Conservation (phyloP, 1,140 invertebrate species). For the Hycleus cichorii region DNA sequence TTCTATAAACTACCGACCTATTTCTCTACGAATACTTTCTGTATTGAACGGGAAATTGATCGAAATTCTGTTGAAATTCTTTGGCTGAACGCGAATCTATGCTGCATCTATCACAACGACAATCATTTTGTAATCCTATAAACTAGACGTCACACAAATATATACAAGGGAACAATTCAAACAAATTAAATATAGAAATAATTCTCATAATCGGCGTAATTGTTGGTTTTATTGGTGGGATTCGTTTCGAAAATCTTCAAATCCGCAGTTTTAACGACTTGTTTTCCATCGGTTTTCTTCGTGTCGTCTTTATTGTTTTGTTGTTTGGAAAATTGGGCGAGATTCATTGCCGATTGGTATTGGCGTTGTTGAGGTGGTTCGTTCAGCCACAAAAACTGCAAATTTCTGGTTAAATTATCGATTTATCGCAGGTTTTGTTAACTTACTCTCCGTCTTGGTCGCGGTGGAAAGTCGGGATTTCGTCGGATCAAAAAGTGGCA, state of each 20-base stretch:
- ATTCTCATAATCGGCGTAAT: conserved; percentile 54
- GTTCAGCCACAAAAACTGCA: conserved; percentile 37
- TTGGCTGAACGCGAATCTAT: conserved; percentile 6
- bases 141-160: conserved; percentile 22
- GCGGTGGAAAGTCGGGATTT: conserved; percentile 65
- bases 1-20: no score
- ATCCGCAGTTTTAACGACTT: conserved; percentile 26
- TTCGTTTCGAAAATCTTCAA: conserved; percentile 34
- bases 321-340: conserved; percentile 31
- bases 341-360: conserved; percentile 27
- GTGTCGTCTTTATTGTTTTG: conserved; percentile 26
- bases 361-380: conserved; percentile 20
- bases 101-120: conserved; percentile 15
- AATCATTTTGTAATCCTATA: neutral
- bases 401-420: neutral
- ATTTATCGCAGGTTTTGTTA: neutral
- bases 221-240: conserved; percentile 39
- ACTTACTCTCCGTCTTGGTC: conserved; percentile 51
- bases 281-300: neutral
- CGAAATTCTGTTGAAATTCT: neutral
- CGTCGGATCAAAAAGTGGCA: conserved; percentile 71
- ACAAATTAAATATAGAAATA: conserved; percentile 50
- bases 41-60: no score
- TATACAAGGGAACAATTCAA: neutral
- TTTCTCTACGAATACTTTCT: no score